phyloP scores from a whole-genome alignment of 1,140 invertebrate species.

The Rhopalosiphum padi region DNA sequence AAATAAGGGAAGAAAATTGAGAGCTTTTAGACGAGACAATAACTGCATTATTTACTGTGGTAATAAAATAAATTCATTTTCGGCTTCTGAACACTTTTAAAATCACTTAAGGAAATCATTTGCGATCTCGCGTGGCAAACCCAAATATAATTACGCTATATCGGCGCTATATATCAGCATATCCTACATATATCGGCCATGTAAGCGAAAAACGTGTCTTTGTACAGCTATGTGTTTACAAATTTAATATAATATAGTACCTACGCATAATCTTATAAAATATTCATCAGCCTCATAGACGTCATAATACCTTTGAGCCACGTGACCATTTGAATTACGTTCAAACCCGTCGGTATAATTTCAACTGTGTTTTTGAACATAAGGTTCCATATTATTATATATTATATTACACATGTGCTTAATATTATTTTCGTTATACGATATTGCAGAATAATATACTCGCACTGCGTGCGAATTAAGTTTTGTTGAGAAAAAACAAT shows the following conservation, averaged over 20 bases:
- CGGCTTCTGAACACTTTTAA: not conserved
- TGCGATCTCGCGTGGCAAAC: not conserved
- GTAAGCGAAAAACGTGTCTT: not conserved
- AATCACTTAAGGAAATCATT: slow-evolving; percentile 27
- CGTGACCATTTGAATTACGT: no score
- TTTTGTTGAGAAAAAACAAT: no score
- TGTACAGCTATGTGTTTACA: not conserved
- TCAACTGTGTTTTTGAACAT: not conserved
- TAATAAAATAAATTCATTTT: slow-evolving; percentile 36
- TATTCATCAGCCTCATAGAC: not conserved
- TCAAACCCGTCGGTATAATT: not conserved
- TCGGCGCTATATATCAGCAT: not conserved
- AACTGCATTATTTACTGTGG: slow-evolving; percentile 31
- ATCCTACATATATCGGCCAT: no score
- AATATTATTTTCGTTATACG: no score
- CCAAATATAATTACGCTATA: not conserved
- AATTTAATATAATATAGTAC: not conserved
- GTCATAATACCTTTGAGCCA: not conserved
- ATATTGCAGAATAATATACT: no score
- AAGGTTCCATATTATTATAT: no score
- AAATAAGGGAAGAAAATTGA: not conserved
- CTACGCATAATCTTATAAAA: not conserved
- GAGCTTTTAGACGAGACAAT: not conserved
- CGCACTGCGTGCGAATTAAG: no score
- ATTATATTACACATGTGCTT: no score